A percentile compares a stretch with the other conserved stretches of the same genome.
phyloP scores from a whole-genome alignment of 2,888 invertebrate species.

The Eurytoma californica region DNA sequence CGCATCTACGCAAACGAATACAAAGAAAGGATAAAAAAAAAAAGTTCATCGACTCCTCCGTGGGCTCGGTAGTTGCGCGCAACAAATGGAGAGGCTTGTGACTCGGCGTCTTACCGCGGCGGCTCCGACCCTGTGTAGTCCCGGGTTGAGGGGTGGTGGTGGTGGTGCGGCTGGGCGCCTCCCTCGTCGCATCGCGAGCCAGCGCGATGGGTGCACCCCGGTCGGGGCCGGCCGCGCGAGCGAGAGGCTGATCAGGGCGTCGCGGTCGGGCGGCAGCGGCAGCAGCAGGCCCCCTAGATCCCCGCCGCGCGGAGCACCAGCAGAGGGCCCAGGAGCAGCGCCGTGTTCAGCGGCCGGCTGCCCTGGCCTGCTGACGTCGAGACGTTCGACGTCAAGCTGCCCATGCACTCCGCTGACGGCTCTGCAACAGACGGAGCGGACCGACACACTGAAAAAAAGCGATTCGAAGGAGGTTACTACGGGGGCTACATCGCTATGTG shows the following conservation, averaged over 20 bases:
- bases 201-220: constrained; percentile 24
- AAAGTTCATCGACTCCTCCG: too few relatives aligned
- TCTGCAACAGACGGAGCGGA: constrained; percentile 61
- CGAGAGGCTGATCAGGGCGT: neutral
- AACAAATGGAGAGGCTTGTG: too few relatives aligned
- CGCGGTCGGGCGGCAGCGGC: neutral
- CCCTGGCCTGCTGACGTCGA: constrained; percentile 61
- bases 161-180: neutral
- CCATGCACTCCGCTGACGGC: constrained; percentile 69
- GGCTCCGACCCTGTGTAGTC: too few relatives aligned
- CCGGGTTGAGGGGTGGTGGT: neutral
- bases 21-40: too few relatives aligned
- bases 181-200: constrained; percentile 28
- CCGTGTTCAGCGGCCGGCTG: constrained; percentile 61
- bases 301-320: neutral
- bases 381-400: constrained; percentile 70
- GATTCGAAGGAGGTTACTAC: too few relatives aligned
- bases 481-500: too few relatives aligned
- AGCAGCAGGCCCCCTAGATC: neutral
- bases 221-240: constrained; percentile 5
- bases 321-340: constrained; percentile 1
- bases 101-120: too few relatives aligned
- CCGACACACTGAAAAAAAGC: too few relatives aligned
- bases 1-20: too few relatives aligned
- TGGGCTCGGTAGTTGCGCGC: too few relatives aligned